Conservation (phyloP, 2,888 invertebrate species). For the Bombylius discolor region DNA sequence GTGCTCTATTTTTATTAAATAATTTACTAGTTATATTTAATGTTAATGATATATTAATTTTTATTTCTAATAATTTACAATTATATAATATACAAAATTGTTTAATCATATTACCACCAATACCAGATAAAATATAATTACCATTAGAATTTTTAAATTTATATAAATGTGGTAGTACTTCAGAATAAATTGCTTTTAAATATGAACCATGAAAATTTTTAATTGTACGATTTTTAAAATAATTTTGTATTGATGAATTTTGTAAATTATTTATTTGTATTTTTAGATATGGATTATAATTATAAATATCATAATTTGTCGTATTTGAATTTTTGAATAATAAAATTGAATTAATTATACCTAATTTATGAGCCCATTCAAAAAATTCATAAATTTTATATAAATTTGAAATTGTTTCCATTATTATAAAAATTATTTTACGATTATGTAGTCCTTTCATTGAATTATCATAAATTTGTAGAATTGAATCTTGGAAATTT, state of each 20-base stretch:
- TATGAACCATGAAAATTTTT: neutral
- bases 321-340: neutral
- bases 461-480: neutral
- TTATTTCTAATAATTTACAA: neutral
- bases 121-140: neutral
- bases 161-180: neutral
- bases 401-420: neutral
- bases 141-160: too few relatives aligned
- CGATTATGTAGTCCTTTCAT: neutral
- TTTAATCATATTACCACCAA: neutral
- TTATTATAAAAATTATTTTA: neutral
- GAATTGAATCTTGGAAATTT: neutral
- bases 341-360: neutral
- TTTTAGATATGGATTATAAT: neutral
- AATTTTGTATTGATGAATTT: neutral
- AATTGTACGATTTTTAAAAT: neutral
- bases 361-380: neutral
- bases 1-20: too few relatives aligned
- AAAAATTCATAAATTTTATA: neutral
- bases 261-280: neutral
- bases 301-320: neutral
- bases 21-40: too few relatives aligned
- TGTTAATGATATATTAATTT: too few relatives aligned
- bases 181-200: neutral
- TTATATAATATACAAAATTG: neutral